Conservation (phyloP, 2,113 vertebrate species). For the Rostratula benghalensis region DNA sequence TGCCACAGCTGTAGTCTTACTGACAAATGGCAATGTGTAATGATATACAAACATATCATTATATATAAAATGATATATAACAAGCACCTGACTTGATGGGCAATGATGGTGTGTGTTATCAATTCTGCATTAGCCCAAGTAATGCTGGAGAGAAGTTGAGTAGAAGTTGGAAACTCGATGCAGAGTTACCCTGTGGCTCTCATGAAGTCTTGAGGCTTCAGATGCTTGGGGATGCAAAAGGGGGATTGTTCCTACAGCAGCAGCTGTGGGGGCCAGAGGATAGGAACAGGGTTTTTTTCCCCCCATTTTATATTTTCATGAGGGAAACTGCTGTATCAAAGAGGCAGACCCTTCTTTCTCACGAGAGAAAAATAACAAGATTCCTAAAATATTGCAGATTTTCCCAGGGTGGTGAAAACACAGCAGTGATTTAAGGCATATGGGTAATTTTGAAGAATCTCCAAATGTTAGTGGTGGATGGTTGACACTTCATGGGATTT, state of each 20-base stretch:
- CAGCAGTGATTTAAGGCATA: background rate
- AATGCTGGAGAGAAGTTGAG: background rate
- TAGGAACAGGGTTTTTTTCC: background rate
- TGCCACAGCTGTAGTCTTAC: background rate
- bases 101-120: background rate
- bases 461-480: background rate
- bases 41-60: too few species aligned
- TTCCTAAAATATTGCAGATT: background rate
- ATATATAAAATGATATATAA: too few species aligned
- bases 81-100: background rate
- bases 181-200: background rate
- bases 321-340: background rate
- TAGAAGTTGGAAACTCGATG: background rate
- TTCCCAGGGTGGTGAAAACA: background rate
- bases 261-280: background rate
- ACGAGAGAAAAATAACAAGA: background rate
- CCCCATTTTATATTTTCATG: fast-evolving
- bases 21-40: too few species aligned
- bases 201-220: background rate
- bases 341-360: background rate
- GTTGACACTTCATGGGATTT: background rate
- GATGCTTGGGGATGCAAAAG: background rate
- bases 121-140: background rate
- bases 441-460: background rate
- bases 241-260: background rate